phyloP scores from a whole-genome alignment of 2,888 invertebrate genomes.

The Phalangium opilio region DNA sequence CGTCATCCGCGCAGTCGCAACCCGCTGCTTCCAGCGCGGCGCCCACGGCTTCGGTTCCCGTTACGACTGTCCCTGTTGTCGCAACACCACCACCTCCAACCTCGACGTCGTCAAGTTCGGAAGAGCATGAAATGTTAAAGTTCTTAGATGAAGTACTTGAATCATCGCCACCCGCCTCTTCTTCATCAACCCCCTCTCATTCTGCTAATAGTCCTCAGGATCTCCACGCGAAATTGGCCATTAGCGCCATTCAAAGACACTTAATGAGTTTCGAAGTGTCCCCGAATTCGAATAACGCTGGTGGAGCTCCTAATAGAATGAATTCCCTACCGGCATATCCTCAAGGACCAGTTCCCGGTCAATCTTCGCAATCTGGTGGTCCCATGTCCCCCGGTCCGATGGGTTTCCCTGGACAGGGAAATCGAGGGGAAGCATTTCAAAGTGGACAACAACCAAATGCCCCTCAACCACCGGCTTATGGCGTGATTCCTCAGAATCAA shows the following conservation, averaged over 20 bases:
- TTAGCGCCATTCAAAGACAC: slow-evolving; percentile 75
- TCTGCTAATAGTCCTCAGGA: slow-evolving; percentile 13
- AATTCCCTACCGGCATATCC: neutral
- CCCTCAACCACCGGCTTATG: slow-evolving; percentile 1
- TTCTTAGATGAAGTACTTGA: slow-evolving; percentile 16
- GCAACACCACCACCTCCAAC: slow-evolving; percentile 4
- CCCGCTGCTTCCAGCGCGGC: neutral
- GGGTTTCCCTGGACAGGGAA: neutral
- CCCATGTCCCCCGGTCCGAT: neutral
- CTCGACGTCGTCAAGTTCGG: slow-evolving; percentile 3
- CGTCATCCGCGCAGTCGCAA: too few relatives aligned
- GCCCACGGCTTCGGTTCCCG: neutral
- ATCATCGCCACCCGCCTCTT: slow-evolving; percentile 1
- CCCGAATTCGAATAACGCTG: too few relatives aligned
- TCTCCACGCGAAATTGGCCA: slow-evolving; percentile 55
- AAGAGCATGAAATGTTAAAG: slow-evolving; percentile 12
- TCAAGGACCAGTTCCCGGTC: neutral
- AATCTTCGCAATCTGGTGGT: neutral
- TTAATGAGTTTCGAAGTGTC: slow-evolving; percentile 50
- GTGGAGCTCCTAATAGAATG: too few relatives aligned
- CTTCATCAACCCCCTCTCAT: neutral
- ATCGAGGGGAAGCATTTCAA: neutral
- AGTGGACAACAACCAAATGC: neutral
- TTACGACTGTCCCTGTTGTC: slow-evolving; percentile 6
- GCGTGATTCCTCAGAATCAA: too few relatives aligned